These are phyloP conservation scores for Phalloptychus januarius DNA, from an alignment of 2,797 vertebrate species.

Conservation along the genomic window DNA sequence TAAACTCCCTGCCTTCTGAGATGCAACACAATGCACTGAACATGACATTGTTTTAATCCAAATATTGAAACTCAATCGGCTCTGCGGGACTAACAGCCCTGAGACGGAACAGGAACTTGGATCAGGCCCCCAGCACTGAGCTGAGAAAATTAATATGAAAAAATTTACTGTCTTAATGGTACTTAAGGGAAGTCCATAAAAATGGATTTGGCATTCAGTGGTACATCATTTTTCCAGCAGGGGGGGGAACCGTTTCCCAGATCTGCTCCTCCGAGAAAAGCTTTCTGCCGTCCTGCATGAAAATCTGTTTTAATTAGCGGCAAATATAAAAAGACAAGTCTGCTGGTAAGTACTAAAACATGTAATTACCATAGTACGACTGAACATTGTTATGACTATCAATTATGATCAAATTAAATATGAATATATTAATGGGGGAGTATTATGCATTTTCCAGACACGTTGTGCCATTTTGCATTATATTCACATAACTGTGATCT, in stretches of 20 bases:
- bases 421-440: background rate
- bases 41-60: background rate
- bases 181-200: background rate
- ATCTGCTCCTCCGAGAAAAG: background rate
- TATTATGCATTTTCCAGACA: too few relatives aligned
- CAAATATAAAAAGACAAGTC: background rate
- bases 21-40: background rate
- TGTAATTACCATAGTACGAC: background rate
- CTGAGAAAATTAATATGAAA: background rate
- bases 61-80: background rate
- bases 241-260: background rate
- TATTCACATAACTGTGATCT: too few relatives aligned
- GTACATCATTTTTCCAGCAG: background rate
- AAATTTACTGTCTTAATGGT: background rate
- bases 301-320: background rate
- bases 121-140: background rate
- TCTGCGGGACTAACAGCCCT: background rate
- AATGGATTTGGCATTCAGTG: background rate
- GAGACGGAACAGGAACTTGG: background rate
- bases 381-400: background rate
- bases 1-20: background rate
- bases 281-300: background rate
- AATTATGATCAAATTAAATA: background rate
- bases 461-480: too few relatives aligned
- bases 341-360: background rate